These are phyloP conservation scores for Hypolimnas misippus DNA, from an alignment of 2,888 invertebrate species.

Conservation along the genomic window DNA sequence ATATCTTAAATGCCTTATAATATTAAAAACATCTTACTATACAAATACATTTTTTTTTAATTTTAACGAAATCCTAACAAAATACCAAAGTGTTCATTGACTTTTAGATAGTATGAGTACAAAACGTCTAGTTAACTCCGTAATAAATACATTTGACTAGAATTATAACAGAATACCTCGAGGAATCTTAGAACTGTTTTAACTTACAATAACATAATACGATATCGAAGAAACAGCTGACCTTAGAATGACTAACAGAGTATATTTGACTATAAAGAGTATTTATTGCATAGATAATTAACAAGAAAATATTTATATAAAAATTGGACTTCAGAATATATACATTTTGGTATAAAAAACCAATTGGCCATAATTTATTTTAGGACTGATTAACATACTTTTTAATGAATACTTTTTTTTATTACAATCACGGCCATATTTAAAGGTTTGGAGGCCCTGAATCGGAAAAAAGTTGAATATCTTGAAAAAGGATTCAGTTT, in stretches of 20 bases:
- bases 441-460: too few relatives aligned
- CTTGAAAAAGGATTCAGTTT: too few relatives aligned
- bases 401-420: background rate
- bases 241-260: conserved; percentile 1
- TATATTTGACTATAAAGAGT: conserved; percentile 1
- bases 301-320: background rate
- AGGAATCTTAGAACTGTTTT: conserved; percentile 13
- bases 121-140: conserved; percentile 12
- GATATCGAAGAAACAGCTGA: conserved; percentile 14
- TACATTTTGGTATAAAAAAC: too few relatives aligned
- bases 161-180: conserved; percentile 33
- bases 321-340: too few relatives aligned
- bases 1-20: background rate
- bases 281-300: background rate
- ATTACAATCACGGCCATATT: background rate
- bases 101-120: background rate
- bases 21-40: background rate
- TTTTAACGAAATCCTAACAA: background rate
- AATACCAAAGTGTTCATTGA: background rate
- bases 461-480: too few relatives aligned
- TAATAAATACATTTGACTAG: conserved; percentile 44
- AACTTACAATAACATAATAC: conserved; percentile 9
- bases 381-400: background rate
- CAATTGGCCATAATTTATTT: too few relatives aligned
- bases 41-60: conserved; percentile 5